phyloP scores from a whole-genome alignment of 2,113 vertebrate genomes.

The Chloroceryle aenea region DNA sequence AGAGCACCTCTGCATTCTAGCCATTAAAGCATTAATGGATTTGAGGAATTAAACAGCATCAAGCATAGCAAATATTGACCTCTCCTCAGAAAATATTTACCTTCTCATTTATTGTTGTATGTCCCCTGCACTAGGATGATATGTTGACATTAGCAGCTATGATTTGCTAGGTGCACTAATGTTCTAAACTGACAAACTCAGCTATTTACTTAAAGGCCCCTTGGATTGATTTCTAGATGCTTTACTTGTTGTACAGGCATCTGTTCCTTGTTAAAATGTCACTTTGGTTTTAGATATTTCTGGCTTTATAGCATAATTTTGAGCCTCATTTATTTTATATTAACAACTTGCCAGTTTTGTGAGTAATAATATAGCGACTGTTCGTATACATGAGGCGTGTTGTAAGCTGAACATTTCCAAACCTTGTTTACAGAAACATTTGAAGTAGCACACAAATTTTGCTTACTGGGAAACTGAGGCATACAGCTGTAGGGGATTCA shows the following conservation, averaged over 20 bases:
- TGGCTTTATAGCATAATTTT: slow-evolving; percentile 31
- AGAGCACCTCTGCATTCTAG: background rate
- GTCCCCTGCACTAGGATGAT: slow-evolving; percentile 11
- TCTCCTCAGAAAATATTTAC: slow-evolving; percentile 65
- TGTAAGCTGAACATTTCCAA: background rate
- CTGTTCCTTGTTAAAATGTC: slow-evolving; percentile 15
- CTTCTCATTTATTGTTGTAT: slow-evolving; percentile 44
- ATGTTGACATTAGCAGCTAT: slow-evolving; percentile 40
- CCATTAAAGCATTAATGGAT: slow-evolving; percentile 41
- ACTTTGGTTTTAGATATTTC: slow-evolving; percentile 9
- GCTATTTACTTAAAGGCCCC: slow-evolving; percentile 21
- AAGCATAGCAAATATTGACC: slow-evolving; percentile 64
- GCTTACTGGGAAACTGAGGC: background rate
- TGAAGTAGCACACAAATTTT: background rate
- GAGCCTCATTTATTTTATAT: slow-evolving; percentile 48
- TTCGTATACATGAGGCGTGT: background rate
- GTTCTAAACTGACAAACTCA: slow-evolving; percentile 44
- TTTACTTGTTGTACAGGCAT: background rate
- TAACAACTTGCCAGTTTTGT: slow-evolving; percentile 34
- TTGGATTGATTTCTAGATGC: slow-evolving; percentile 23
- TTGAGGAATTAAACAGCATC: slow-evolving; percentile 61
- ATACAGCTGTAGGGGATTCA: background rate
- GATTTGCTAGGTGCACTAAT: slow-evolving; percentile 49
- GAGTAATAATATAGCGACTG: background rate
- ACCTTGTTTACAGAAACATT: background rate